These are phyloP conservation scores for Nothoprocta perdicaria DNA, from an alignment of 2,113 vertebrate genomes.

Conservation along the genomic window DNA sequence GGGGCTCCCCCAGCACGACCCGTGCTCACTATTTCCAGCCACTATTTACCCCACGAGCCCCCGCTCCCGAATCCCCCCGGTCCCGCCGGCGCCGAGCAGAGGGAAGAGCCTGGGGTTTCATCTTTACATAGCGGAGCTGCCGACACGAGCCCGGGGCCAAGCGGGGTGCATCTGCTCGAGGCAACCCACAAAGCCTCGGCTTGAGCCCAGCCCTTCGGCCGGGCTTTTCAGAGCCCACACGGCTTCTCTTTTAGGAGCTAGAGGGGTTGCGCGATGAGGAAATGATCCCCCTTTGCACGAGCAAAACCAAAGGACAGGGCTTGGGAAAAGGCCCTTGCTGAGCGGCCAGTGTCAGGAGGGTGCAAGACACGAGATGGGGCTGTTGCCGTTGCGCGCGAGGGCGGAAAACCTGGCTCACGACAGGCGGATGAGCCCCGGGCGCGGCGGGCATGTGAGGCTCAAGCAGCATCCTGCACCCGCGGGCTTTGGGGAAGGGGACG, in stretches of 20 bases:
- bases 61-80: no score
- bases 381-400: background rate
- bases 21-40: background rate
- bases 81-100: background rate
- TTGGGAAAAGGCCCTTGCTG: background rate
- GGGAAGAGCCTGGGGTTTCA: background rate
- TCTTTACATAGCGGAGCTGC: background rate
- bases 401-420: background rate
- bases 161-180: background rate
- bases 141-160: background rate
- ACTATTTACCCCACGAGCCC: no score
- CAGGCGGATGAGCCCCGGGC: background rate
- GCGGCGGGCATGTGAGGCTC: background rate
- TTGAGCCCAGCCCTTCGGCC: background rate
- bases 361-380: rapidly evolving
- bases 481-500: no score
- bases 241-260: background rate
- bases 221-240: background rate
- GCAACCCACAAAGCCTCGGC: background rate
- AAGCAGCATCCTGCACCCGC: no score
- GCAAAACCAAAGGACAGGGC: background rate
- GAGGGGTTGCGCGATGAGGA: background rate
- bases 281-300: rapidly evolving
- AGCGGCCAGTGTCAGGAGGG: no score
- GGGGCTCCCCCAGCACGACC: background rate